Conservation (phyloP, 2,113 vertebrate species). For the Halichoerus grypus region DNA sequence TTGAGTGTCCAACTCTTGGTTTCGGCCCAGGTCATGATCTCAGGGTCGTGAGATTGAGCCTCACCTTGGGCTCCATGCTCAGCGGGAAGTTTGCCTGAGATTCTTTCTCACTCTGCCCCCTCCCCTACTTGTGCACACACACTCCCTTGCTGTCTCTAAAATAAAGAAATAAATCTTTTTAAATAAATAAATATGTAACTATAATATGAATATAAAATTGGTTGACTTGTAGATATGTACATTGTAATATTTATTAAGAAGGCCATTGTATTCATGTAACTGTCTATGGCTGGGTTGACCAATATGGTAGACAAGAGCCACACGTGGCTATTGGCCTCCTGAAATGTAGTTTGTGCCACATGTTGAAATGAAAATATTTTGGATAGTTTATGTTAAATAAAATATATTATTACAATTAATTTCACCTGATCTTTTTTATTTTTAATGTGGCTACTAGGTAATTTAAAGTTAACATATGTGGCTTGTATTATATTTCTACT, state of each 20-base stretch:
- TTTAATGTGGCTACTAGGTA: not conserved
- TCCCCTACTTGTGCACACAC: not conserved
- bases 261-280: not conserved
- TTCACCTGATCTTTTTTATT: not conserved
- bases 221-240: not conserved
- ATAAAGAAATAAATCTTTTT: not conserved
- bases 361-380: constrained; percentile 43
- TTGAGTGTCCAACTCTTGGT: not conserved
- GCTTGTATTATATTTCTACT: not conserved
- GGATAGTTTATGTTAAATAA: not conserved
- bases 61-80: not conserved
- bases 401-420: not conserved
- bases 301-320: not conserved
- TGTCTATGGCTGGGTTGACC: not conserved
- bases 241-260: not conserved
- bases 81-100: not conserved
- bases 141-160: not conserved
- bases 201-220: not conserved
- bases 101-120: not conserved
- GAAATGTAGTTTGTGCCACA: not conserved
- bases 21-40: not conserved
- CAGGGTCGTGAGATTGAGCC: not conserved
- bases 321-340: not conserved
- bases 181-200: not conserved
- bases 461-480: not conserved